These are phyloP conservation scores for Noctilio leporinus DNA, from an alignment of 2,113 vertebrate species.

Conservation along the genomic window DNA sequence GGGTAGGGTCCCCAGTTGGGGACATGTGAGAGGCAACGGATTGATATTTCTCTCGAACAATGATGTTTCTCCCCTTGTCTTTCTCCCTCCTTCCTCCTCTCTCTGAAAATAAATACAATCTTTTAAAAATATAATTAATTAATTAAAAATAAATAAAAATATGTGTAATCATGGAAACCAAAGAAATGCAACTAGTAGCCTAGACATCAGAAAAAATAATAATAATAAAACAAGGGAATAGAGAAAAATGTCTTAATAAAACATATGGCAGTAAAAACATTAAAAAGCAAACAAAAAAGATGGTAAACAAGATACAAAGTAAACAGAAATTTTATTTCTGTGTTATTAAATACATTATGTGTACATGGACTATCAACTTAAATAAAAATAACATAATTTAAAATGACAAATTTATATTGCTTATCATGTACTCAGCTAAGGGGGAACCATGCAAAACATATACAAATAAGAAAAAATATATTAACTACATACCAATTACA, in stretches of 20 bases:
- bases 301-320: neutral
- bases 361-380: neutral
- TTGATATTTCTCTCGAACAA: no score
- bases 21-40: no score
- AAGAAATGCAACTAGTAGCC: neutral
- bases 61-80: no score
- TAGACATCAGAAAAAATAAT: neutral
- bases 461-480: neutral
- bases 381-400: neutral
- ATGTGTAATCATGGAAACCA: neutral
- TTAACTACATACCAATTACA: neutral
- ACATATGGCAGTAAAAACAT: neutral
- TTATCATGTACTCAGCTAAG: neutral
- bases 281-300: neutral
- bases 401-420: neutral
- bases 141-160: no score
- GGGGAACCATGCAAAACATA: neutral
- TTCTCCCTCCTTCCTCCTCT: no score
- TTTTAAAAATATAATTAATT: no score
- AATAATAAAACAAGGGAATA: neutral
- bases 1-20: no score
- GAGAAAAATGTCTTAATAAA: neutral
- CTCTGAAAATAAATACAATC: no score
- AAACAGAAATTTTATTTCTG: neutral
- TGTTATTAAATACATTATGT: neutral